A percentile compares a stretch with the other conserved stretches of the same genome.
Evolutionary conservation across 1,140 invertebrate genomes (phyloP).

Genomic region (Babylonia areolata): DNA sequence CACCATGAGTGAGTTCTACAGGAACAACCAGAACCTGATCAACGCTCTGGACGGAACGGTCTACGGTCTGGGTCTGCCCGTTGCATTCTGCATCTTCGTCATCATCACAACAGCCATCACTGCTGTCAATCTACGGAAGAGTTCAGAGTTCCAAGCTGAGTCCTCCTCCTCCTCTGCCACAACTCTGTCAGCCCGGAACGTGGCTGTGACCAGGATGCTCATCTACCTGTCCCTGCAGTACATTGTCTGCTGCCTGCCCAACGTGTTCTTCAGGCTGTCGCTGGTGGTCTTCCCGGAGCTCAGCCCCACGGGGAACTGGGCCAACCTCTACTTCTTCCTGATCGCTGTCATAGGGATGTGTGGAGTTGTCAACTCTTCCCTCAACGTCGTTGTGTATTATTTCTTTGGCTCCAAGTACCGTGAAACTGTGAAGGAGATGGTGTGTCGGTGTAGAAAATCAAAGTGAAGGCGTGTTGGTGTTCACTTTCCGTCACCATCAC

Average conservation of each 20-base stretch:
- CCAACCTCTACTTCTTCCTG: neutral
- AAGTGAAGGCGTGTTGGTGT: too few species aligned
- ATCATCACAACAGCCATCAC: neutral
- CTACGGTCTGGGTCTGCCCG: neutral
- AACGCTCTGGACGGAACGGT: neutral
- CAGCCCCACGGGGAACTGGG: neutral
- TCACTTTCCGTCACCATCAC: too few species aligned
- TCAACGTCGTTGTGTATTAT: neutral
- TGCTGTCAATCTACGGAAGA: neutral
- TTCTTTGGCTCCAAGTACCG: neutral
- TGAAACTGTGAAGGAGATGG: neutral
- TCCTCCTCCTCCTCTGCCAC: neutral
- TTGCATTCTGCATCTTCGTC: neutral
- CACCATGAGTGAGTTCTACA: neutral
- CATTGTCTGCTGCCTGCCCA: neutral
- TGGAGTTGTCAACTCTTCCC: neutral
- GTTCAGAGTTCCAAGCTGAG: neutral
- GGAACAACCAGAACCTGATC: neutral
- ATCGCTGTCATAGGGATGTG: neutral
- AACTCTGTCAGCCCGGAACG: neutral
- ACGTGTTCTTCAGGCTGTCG: neutral
- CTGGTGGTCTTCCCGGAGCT: neutral
- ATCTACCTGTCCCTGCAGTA: slow-evolving; percentile 13
- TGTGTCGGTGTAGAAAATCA: too few species aligned
- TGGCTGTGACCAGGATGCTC: slow-evolving; percentile 2